These are phyloP conservation scores for Brienomyrus longianalis DNA, from an alignment of 2,113 vertebrate species.

Conservation along the genomic window DNA sequence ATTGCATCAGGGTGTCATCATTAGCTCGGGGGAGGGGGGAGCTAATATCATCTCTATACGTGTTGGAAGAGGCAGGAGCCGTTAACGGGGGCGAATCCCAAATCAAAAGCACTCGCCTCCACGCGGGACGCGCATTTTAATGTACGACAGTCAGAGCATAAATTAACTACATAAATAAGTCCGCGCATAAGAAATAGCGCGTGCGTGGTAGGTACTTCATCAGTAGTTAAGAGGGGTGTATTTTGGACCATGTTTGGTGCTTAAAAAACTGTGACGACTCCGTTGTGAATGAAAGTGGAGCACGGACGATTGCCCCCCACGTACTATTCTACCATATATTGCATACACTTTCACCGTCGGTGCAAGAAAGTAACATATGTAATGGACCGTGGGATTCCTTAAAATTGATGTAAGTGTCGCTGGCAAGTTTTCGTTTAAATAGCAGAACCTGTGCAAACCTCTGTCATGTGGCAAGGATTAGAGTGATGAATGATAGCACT, in stretches of 20 bases:
- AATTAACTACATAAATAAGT: neutral
- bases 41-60: constrained; percentile 72
- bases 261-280: neutral
- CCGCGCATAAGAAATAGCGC: neutral
- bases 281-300: neutral
- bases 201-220: neutral
- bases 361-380: too few species aligned
- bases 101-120: neutral
- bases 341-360: neutral
- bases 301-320: neutral
- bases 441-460: too few species aligned
- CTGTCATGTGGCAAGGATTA: too few species aligned
- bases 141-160: neutral
- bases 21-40: constrained; percentile 55
- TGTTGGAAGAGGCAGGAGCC: constrained; percentile 52
- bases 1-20: constrained; percentile 77
- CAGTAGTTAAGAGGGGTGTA: neutral
- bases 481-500: too few species aligned
- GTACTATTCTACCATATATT: neutral
- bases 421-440: too few species aligned
- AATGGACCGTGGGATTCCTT: too few species aligned
- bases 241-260: neutral
- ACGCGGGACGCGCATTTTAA: neutral
- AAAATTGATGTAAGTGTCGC: too few species aligned
- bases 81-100: neutral